Evolutionary conservation across 2,797 vertebrate species (phyloP), one percentile per base, ranked within the genome.

Genomic region (Crypturellus tataupa): DNA sequence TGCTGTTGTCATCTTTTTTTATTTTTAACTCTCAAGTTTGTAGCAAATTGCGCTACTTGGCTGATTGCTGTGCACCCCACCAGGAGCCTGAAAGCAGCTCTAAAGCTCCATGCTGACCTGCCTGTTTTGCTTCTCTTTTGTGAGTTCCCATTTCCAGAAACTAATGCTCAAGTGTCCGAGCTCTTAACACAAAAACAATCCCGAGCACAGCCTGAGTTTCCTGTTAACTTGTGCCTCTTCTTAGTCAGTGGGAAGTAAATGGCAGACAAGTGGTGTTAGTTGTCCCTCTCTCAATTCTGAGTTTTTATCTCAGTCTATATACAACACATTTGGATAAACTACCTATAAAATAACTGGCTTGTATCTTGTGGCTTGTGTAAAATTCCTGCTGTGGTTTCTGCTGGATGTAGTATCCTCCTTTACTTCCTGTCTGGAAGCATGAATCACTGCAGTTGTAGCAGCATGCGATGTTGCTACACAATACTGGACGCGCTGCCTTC

Each of bases 131-230:
- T 78, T 59, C 65, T 35, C 70, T 87, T 93, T 80, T 46, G 42
- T 53, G 49, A 95, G 13, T 87, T 81, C 53, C 47, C 21, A 12
- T 81, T 97, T 96, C 87, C 56, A 92, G 78, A 96, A 94, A 93
- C 1, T 6, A 75, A 90, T 90, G 73, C 59, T 93, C 23, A 88
- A 87, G 35, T 62, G 67, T 86, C 35, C 0, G 7, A 90, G 29
- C 37, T 40, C 29, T 87, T 59, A 42, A 80, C 18, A 40, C 40
- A 83, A 90, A 71, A 2, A 0, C 15, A 12, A 60, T 27, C 6
- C 17, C 37, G 44, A 75, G 79, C 76, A 56, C 76, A 62, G 53
- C 10, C 37, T 58, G 83, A 77, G 42, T 68, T 89, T 44, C 21
- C 49, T 56, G 29, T 63, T 86, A 46, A 29, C 60, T 77, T 47